These are phyloP conservation scores for Trachops cirrhosus DNA, from an alignment of 2,797 vertebrate species.

Conservation along the genomic window DNA sequence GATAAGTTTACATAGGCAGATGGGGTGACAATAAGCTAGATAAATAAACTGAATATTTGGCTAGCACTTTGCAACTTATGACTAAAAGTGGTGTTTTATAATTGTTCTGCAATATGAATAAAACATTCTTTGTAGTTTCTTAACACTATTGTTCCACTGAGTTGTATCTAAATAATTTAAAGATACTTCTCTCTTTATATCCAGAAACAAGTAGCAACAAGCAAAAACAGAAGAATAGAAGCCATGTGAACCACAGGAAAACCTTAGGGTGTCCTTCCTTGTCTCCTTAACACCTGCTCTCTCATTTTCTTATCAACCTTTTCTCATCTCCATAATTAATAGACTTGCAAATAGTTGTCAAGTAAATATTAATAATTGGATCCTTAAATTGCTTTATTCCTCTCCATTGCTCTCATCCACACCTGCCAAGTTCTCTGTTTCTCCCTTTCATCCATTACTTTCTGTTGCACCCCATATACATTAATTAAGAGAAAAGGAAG, in stretches of 20 bases:
- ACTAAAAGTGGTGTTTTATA: background rate
- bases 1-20: background rate
- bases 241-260: background rate
- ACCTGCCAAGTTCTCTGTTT: background rate
- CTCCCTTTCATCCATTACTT: background rate
- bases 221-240: background rate
- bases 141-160: background rate
- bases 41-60: background rate
- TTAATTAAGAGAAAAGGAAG: background rate
- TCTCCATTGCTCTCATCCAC: background rate
- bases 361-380: background rate
- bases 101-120: background rate
- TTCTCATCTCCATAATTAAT: background rate
- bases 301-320: background rate
- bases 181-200: background rate
- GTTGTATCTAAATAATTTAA: constrained; percentile 18
- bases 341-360: background rate
- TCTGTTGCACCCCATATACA: background rate
- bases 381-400: background rate
- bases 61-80: background rate
- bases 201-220: background rate
- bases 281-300: background rate
- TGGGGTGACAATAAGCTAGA: background rate
- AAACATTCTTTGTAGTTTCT: background rate
- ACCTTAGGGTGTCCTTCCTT: background rate